A percentile compares a stretch with the other conserved stretches of the same genome.
phyloP scores from a whole-genome alignment of 2,113 vertebrate genomes.

The Semicossyphus pulcher region DNA sequence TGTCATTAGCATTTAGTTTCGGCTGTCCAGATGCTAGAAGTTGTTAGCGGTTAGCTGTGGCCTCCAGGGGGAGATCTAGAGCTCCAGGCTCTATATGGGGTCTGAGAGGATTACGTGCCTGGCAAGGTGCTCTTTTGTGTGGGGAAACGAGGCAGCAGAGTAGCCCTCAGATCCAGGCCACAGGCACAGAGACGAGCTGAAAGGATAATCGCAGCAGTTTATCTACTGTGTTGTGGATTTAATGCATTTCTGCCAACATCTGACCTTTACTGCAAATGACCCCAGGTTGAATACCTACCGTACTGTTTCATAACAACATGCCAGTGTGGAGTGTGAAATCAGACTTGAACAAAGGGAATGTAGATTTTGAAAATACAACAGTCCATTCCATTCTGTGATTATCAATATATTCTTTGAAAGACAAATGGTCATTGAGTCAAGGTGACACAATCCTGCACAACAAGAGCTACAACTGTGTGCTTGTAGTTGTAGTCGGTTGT shows the following conservation, averaged over 20 bases:
- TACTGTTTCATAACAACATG: slow-evolving; percentile 8
- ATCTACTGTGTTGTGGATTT: slow-evolving; percentile 23
- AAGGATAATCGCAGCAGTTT: slow-evolving; percentile 32
- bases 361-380: no score
- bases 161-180: slow-evolving; percentile 39
- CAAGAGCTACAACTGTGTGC: no score
- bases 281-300: not conserved
- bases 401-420: not conserved
- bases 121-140: slow-evolving; percentile 66
- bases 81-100: slow-evolving; percentile 18
- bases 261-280: slow-evolving; percentile 27
- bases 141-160: slow-evolving; percentile 32
- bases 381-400: not conserved
- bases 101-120: slow-evolving; percentile 57
- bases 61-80: slow-evolving; percentile 21
- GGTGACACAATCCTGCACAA: not conserved
- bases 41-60: slow-evolving; percentile 19
- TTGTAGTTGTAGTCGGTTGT: no score
- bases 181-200: slow-evolving; percentile 31
- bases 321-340: not conserved
- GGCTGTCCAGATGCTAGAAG: slow-evolving; percentile 42
- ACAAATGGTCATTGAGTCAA: not conserved
- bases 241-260: slow-evolving; percentile 31
- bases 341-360: not conserved
- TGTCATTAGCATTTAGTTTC: slow-evolving; percentile 29